These are phyloP conservation scores for Andrena bucephala DNA, from an alignment of 2,888 invertebrate genomes.

Conservation along the genomic window DNA sequence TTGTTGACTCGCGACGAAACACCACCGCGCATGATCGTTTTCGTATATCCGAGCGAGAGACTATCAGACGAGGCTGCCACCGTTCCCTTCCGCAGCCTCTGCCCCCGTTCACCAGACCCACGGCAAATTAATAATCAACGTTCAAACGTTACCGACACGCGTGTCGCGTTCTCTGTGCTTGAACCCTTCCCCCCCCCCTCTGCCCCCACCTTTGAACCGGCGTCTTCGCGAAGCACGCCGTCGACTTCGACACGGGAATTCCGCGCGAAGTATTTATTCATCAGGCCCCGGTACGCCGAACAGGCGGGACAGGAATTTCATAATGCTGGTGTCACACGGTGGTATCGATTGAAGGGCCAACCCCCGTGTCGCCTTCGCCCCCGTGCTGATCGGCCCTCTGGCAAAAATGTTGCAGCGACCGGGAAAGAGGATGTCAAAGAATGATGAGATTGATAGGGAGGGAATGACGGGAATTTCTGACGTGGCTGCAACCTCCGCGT, in stretches of 20 bases:
- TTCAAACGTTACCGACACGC: constrained; percentile 59
- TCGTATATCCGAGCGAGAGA: constrained; percentile 31
- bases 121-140: constrained; percentile 68
- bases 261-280: constrained; percentile 74
- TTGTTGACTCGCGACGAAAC: constrained; percentile 21
- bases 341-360: constrained; percentile 65
- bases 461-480: constrained; percentile 58
- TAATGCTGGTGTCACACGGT: constrained; percentile 71
- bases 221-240: constrained; percentile 60
- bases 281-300: constrained; percentile 70
- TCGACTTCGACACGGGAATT: constrained; percentile 69
- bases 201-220: constrained; percentile 23
- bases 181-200: neutral
- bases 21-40: constrained; percentile 4
- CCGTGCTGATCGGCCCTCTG: constrained; percentile 20
- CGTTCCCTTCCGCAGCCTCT: neutral
- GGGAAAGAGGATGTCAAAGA: constrained; percentile 57
- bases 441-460: constrained; percentile 52
- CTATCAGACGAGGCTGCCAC: neutral
- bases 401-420: constrained; percentile 65
- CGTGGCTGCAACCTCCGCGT: constrained; percentile 4
- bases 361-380: neutral
- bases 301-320: constrained; percentile 72
- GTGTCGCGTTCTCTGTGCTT: constrained; percentile 11
- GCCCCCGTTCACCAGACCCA: constrained; percentile 8